phyloP scores from a whole-genome alignment of 2,888 invertebrate genomes.

The Digitonthophagus gazella region DNA sequence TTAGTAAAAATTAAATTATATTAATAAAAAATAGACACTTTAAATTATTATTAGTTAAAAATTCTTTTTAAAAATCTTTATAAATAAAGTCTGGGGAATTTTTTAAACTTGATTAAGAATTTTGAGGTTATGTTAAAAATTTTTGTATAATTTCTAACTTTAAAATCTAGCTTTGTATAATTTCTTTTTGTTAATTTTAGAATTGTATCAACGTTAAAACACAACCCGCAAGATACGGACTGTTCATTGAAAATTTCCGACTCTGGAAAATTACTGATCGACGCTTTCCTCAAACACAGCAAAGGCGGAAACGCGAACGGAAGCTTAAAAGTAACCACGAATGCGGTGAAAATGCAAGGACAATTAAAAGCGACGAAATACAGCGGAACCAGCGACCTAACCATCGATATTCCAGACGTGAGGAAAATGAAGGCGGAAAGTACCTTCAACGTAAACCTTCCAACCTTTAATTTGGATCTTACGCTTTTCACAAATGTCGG shows the following conservation, averaged over 20 bases:
- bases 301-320: slow-evolving; percentile 52
- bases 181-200: slow-evolving; percentile 38
- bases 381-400: slow-evolving; percentile 61
- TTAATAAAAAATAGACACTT: too few species aligned
- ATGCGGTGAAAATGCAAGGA: slow-evolving; percentile 63
- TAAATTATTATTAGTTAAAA: too few species aligned
- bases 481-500: slow-evolving; percentile 68
- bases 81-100: too few species aligned
- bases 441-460: slow-evolving; percentile 61
- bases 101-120: too few species aligned
- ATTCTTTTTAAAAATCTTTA: too few species aligned
- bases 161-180: not conserved
- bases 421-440: slow-evolving; percentile 63
- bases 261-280: slow-evolving; percentile 55
- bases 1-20: too few species aligned
- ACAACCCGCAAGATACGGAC: slow-evolving; percentile 53
- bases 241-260: slow-evolving; percentile 56
- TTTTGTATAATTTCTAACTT: too few species aligned
- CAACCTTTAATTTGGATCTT: slow-evolving; percentile 60
- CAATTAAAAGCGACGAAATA: slow-evolving; percentile 64
- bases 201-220: slow-evolving; percentile 53
- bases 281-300: slow-evolving; percentile 56
- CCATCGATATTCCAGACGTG: slow-evolving; percentile 59
- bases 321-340: slow-evolving; percentile 59
- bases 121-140: too few species aligned